Base-by-base conservation (phyloP, 1,140 invertebrate genomes). In the Catajapyx aquilonaris region DNA sequence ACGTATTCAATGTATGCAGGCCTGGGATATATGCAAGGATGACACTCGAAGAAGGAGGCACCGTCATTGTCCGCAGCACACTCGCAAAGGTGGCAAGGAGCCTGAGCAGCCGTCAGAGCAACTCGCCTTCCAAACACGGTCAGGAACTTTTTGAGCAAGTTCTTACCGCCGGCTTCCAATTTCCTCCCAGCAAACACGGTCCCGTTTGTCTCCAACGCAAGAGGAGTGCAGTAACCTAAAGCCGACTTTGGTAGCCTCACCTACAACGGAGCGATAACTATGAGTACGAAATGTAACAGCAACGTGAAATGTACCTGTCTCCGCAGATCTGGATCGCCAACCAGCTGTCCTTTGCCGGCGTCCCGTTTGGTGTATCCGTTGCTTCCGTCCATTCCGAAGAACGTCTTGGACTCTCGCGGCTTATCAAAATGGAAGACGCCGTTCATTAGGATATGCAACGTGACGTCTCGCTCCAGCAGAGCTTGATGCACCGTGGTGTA, bases 151-250 rank as follows among this genome's bases (percentile, higher is more conserved):
- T 75, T 73, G 11, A 71, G 63, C n/a, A 61, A 54, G 30, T 65
- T 57, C 9, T 55, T 48, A 22, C 68, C 65, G 11, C 65, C 59
- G 20, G 58, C 57, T 28, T 64, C 59, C 31, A 76, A 45, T 49
- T 73, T 72, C 22, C 64, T 64, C 0, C 62, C 62, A 35, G 66
- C 66, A 42, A 76, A 77, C 44, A 78, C 55, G 0, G 70, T 69
- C 21, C 87, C 86, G 47, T 86, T 83, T 1, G 78, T 81, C 48
- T 84, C 76, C 37, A 87, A 47, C 1, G 84, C 75, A 4, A 91
- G 56, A 0, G 76, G 72, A 0, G 70, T 68, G 51, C 85, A 93
- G n/a, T 74, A 65, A 19, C 79, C 79, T 7, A 83, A 53, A 28
- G 68, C 66, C 36, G 65, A 71, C 49, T 78, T 81, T 0, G 81